Conservation (phyloP, 1,140 invertebrate species). For the Brachionus asplanchnoidis region DNA sequence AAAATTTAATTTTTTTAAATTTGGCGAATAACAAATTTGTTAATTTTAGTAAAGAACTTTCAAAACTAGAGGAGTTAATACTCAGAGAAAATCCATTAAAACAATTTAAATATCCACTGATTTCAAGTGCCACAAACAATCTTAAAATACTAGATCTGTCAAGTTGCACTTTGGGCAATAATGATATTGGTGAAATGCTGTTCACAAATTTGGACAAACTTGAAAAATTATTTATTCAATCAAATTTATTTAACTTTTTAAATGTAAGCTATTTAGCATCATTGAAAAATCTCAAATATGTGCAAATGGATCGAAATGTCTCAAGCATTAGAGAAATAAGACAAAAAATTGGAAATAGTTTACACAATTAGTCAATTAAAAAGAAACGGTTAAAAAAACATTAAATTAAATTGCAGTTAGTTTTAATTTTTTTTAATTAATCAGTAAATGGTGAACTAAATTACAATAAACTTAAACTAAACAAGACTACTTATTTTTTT, state of each 20-base stretch:
- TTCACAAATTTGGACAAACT: background rate
- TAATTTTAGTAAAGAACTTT: background rate
- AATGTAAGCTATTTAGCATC: background rate
- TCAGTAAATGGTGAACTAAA: no score
- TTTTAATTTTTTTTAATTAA: no score
- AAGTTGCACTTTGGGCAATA: background rate
- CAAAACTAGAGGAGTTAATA: background rate
- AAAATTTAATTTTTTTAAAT: background rate
- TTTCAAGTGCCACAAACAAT: background rate
- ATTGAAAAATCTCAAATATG: no score
- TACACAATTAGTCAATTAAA: no score
- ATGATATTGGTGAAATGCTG: background rate
- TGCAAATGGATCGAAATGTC: no score
- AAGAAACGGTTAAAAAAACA: no score
- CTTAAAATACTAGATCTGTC: background rate
- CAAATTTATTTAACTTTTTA: background rate
- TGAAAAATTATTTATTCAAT: background rate
- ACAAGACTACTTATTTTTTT: no score
- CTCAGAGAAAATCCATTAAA: background rate
- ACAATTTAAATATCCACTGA: background rate
- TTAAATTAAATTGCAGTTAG: no score
- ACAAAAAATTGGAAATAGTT: no score
- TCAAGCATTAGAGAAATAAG: no score
- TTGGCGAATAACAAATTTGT: background rate
- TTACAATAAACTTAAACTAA: no score